These are phyloP conservation scores for Dromaius novaehollandiae DNA, from an alignment of 2,113 vertebrate genomes.

Conservation along the genomic window DNA sequence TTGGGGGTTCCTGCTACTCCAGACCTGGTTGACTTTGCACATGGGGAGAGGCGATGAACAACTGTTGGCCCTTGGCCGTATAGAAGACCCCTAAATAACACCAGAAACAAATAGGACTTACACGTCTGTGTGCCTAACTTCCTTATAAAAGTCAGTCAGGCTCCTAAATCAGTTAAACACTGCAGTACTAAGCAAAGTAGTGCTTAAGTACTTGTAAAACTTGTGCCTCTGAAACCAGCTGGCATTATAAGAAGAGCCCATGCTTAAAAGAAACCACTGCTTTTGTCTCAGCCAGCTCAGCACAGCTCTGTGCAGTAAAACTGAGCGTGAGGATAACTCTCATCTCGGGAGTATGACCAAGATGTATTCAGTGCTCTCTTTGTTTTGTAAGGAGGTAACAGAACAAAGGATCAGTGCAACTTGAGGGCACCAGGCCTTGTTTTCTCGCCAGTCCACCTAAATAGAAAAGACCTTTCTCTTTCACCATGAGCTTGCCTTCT, in stretches of 20 bases:
- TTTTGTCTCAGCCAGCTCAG: constrained; percentile 19
- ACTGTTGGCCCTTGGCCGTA: rapidly evolving
- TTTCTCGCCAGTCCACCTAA: constrained; percentile 41
- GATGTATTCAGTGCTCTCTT: constrained; percentile 10
- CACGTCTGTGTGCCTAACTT: not conserved
- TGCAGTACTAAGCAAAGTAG: not conserved
- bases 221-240: not conserved
- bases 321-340: not conserved
- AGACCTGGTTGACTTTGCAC: not conserved
- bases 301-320: not conserved
- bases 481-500: constrained; percentile 11
- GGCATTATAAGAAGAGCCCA: not conserved
- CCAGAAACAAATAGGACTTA: not conserved
- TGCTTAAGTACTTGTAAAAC: not conserved
- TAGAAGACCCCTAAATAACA: not conserved
- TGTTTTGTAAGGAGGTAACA: constrained; percentile 37
- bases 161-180: not conserved
- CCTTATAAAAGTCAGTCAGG: not conserved
- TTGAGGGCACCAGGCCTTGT: constrained; percentile 7
- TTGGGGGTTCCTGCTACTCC: not conserved
- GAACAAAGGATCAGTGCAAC: constrained; percentile 27
- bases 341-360: not conserved
- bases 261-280: not conserved
- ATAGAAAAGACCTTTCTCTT: constrained; percentile 4
- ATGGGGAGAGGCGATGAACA: not conserved